Evolutionary conservation across 1,140 invertebrate genomes (phyloP).

Genomic region (Thaumatotibia leucotreta): DNA sequence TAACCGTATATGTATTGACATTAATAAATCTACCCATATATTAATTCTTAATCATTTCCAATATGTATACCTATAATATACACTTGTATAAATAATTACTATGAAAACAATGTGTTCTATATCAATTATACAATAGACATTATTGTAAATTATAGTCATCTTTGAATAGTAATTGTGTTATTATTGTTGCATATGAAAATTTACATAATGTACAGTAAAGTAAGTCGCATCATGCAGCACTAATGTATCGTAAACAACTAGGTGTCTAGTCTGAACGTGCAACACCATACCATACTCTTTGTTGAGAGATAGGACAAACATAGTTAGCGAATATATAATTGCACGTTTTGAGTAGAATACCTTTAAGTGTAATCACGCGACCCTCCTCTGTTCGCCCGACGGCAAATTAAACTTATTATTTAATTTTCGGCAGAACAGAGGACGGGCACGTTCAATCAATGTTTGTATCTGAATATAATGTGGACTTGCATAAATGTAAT

Average conservation of each 20-base stretch:
- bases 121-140: conserved; percentile 62
- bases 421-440: neutral
- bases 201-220: conserved; percentile 9
- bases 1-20: conserved; percentile 1
- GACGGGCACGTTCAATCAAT: neutral
- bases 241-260: neutral
- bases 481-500: conserved; percentile 6
- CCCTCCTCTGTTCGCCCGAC: neutral
- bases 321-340: neutral
- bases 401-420: neutral
- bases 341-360: neutral
- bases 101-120: conserved; percentile 56
- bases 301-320: neutral
- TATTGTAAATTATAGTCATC: conserved; percentile 36
- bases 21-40: neutral
- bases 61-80: neutral
- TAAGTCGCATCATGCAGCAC: neutral
- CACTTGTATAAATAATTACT: conserved; percentile 7
- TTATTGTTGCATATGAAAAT: conserved; percentile 30
- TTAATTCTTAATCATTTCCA: neutral
- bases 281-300: neutral
- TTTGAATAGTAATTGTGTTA: conserved; percentile 34
- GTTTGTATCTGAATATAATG: neutral
- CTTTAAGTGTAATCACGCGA: neutral
- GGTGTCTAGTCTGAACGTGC: neutral